phyloP scores from a whole-genome alignment of 1,140 invertebrate species.

The Pogonus chalceus region DNA sequence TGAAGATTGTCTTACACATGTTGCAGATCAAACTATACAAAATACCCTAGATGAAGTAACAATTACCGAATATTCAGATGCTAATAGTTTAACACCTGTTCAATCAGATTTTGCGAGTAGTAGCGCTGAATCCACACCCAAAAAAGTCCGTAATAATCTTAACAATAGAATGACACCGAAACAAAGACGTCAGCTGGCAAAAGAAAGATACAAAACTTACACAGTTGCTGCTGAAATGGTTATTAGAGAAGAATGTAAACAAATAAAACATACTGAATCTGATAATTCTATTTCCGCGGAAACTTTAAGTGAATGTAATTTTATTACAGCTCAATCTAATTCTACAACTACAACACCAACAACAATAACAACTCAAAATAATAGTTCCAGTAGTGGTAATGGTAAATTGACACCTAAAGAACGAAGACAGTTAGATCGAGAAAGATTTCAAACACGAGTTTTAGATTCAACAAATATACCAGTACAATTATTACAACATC shows the following conservation, averaged over 20 bases:
- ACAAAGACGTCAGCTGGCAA: constrained; percentile 57
- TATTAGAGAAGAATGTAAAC: constrained; percentile 30
- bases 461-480: constrained; percentile 31
- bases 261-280: constrained; percentile 34
- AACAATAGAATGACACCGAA: constrained; percentile 57
- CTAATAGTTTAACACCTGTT: constrained; percentile 39
- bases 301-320: too few relatives aligned
- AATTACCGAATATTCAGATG: constrained; percentile 26
- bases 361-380: constrained; percentile 26
- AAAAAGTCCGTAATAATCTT: constrained; percentile 40
- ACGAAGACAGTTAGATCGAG: constrained; percentile 51
- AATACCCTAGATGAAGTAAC: constrained; percentile 22
- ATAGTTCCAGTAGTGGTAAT: constrained; percentile 23
- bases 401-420: constrained; percentile 53
- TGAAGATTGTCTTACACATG: constrained; percentile 41
- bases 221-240: constrained; percentile 54
- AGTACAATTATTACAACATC: constrained; percentile 1
- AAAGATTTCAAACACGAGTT: constrained; percentile 60
- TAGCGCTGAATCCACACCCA: constrained; percentile 61
- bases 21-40: constrained; percentile 30
- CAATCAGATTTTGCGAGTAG: constrained; percentile 45
- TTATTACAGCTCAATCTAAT: constrained; percentile 29
- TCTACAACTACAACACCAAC: constrained; percentile 23
- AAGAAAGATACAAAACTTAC: constrained; percentile 69
- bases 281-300: constrained; percentile 37